Base-by-base conservation (phyloP, 2,888 invertebrate species). In the Agrotis segetum region DNA sequence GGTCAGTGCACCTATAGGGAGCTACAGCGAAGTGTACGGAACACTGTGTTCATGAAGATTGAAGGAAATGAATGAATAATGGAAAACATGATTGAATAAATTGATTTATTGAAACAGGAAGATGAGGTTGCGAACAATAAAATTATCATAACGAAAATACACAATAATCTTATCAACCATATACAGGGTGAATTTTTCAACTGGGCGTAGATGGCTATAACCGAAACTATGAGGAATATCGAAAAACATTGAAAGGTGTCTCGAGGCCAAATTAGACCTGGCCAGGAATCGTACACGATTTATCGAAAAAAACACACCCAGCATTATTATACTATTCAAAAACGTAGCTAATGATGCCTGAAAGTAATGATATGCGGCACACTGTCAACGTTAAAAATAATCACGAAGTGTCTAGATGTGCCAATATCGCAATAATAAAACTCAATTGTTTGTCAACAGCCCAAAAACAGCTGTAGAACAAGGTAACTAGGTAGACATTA, bases 1-100 rank as follows among this genome's bases (percentile, higher is more conserved):
- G 11, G 52, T 19, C 58, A 73, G 70, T 68, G 64, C 68, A 69
- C 44, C 68, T 61, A 56, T 58, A 58, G 46, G 63, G 58, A 62
- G 49, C 58, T 65, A 68, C 34, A 24, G 29, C 19, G 52, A 0
- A 69, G 67, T 69, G 46, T 46, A 63, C 52, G 58, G 29, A 67
- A 63, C 7, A 62, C 46, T 58, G 67, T 71, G 63, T 67, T 74
- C 50, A 61, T 24, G 67, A 40, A 67, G 24, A 77, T 65, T 65
- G 44, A 71, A 63, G 52, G 60, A 72, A 69, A 69, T 64, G 16
- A 59, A 66, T 77, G 44, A 70, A 67, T 71, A 67, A 71, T 68
- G 65, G 58, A 72, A 67, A 58, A 60, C 24, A 52, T 60, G 47
- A 49, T 59, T 68, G 47, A 47, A 53, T 60, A 29, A 56, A 53